A percentile compares a stretch with the other conserved stretches of the same genome.
These are phyloP conservation scores for Armadillidium nasatum DNA, from an alignment of 1,140 invertebrate species.

Conservation along the genomic window DNA sequence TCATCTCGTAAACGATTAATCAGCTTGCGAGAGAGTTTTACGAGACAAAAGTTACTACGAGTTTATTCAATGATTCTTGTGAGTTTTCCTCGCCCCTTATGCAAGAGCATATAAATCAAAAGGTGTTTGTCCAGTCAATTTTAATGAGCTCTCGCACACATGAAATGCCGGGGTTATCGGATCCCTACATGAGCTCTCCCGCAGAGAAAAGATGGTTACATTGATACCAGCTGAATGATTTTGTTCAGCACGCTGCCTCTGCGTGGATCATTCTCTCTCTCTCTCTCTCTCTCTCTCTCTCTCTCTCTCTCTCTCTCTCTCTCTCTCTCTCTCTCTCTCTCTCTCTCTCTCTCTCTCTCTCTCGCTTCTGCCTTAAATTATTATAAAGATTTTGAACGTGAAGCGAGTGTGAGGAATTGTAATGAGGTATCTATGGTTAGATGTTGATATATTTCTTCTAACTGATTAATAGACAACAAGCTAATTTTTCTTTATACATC, in stretches of 20 bases:
- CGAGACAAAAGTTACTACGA: background rate
- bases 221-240: background rate
- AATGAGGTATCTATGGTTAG: background rate
- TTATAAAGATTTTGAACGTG: background rate
- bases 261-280: background rate
- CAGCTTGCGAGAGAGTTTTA: background rate
- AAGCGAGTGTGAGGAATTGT: background rate
- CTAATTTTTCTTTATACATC: conserved; percentile 4
- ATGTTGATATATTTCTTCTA: background rate
- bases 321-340: background rate
- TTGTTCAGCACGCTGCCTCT: background rate
- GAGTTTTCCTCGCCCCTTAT: background rate
- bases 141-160: conserved; percentile 9
- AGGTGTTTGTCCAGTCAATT: conserved; percentile 9
- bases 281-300: background rate
- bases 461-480: background rate
- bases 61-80: background rate
- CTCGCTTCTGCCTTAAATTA: background rate
- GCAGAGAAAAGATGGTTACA: background rate
- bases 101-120: background rate
- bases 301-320: background rate
- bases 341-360: background rate
- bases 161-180: background rate
- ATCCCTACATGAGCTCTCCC: background rate
- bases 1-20: conserved; percentile 5